Conservation (phyloP, 1,140 invertebrate genomes). For the Conopomorpha cramerella region DNA sequence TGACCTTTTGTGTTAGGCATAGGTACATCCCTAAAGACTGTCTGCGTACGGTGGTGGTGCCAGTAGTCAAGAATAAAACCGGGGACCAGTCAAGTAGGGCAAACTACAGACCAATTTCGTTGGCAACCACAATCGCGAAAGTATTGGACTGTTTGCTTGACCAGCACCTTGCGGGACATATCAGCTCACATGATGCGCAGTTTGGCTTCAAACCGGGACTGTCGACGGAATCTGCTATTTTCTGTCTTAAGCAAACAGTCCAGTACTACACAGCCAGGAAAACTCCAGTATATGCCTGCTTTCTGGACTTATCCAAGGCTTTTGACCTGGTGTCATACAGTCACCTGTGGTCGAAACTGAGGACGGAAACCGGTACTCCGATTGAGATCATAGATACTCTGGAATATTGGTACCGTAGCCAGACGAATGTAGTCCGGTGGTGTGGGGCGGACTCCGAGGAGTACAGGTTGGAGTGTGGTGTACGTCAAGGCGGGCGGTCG, state of each 20-base stretch:
- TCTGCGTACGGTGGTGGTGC: no score
- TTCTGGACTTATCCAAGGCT: slow-evolving; percentile 6
- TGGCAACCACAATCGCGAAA: slow-evolving; percentile 9
- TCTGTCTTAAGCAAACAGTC: slow-evolving; percentile 9
- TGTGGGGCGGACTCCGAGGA: neutral
- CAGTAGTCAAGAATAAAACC: slow-evolving; percentile 8
- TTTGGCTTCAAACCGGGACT: slow-evolving; percentile 12
- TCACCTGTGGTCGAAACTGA: slow-evolving; percentile 6
- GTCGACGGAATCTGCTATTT: slow-evolving; percentile 2
- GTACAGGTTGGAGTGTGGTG: slow-evolving; percentile 8
- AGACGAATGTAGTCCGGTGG: slow-evolving; percentile 6
- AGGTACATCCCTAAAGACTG: no score
- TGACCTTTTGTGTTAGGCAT: no score
- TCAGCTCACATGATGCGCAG: slow-evolving; percentile 7
- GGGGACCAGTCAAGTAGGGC: neutral
- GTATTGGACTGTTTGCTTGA: slow-evolving; percentile 7
- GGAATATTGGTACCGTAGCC: slow-evolving; percentile 7
- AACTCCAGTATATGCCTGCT: no score
- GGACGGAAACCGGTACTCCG: neutral
- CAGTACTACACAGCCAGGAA: slow-evolving; percentile 8
- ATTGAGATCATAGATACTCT: slow-evolving; percentile 2
- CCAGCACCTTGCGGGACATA: slow-evolving; percentile 1
- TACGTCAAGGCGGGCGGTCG: slow-evolving; percentile 6
- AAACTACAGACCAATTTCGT: no score
- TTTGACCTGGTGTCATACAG: slow-evolving; percentile 8